Base-by-base conservation (phyloP, 1,140 invertebrate species). In the Eriosoma lanigerum region DNA sequence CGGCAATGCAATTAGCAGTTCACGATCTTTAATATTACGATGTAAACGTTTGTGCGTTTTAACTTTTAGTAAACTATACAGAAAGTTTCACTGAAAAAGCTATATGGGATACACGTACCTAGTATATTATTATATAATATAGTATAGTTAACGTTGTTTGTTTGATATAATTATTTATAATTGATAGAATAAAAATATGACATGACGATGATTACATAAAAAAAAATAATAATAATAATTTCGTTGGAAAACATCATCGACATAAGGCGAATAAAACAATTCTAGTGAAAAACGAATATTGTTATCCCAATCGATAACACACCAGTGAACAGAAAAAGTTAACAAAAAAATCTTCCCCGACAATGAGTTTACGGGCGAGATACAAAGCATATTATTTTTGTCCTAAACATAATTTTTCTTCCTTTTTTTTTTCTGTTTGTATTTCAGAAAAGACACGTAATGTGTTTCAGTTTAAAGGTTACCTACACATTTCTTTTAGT, bases 231-330 rank as follows among this genome's bases (percentile, higher is more conserved):
- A 32, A 5, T 19, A n/a, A n/a, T 62, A 62, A 62, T 62, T 32
- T 19, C 29, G 32, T 21, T 19, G 19, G 38, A 46, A 66, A 66
- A 66, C 12, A 66, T 44, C 12, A 66, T 44, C 38, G 15, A 44
- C 38, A 66, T 50, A 24, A 46, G 21, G 44, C 24, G 21, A 70
- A 24, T 24, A 15, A 24, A 48, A 70, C 48, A 70, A 50, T 26
- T 50, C 0, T 26, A 24, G 24, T 10, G 46, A 70, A 54, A 52
- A 72, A 52, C 17, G 9, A 52, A 72, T 46, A 46, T 50, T 72
- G 48, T 72, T 29, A 52, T 29, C 15, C 68, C 24, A 72, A 9
- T 72, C 68, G 48, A 72, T 52, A 72, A 72, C 48, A 72, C 68
- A 72, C 24, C 48, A 13, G 48, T 72, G 68, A 72, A 29, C 46